phyloP scores from a whole-genome alignment of 2,888 invertebrate genomes.

The Eristalis pertinax region DNA sequence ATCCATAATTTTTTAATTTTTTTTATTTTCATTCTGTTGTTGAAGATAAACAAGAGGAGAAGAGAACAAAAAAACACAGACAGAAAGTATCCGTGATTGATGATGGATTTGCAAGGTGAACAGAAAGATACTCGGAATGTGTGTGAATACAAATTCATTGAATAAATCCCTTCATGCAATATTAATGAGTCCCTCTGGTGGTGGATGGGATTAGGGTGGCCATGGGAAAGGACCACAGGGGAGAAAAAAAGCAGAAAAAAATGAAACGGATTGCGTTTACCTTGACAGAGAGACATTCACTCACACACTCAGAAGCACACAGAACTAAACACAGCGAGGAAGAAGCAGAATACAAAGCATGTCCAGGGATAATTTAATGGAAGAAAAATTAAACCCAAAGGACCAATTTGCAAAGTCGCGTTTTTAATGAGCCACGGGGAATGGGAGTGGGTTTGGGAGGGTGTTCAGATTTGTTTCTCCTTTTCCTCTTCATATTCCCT shows the following conservation, averaged over 20 bases:
- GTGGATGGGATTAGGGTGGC: constrained; percentile 53
- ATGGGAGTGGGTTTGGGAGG: not conserved
- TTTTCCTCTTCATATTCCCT: not conserved
- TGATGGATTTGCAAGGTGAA: constrained; percentile 47
- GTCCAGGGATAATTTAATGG: constrained; percentile 67
- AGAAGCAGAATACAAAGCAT: constrained; percentile 40
- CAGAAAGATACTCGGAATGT: not conserved
- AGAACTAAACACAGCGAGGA: not conserved
- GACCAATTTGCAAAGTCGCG: constrained; percentile 71
- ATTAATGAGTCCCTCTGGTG: constrained; percentile 67
- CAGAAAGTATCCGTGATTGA: not conserved
- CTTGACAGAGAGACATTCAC: constrained; percentile 37
- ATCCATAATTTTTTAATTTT: not conserved
- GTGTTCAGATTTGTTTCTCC: not conserved
- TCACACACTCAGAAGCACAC: not conserved
- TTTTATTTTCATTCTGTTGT: not conserved
- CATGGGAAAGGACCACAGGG: not conserved
- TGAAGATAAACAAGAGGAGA: not conserved
- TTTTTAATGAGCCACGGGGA: constrained; percentile 68
- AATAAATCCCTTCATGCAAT: constrained; percentile 64
- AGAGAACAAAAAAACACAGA: not conserved
- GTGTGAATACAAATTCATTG: constrained; percentile 5
- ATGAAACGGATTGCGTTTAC: not conserved
- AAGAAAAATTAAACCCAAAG: constrained; percentile 69
- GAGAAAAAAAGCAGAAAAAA: constrained; percentile 2